Evolutionary conservation across 2,797 vertebrate species (phyloP).

Genomic region (Dicrostonyx torquatus): DNA sequence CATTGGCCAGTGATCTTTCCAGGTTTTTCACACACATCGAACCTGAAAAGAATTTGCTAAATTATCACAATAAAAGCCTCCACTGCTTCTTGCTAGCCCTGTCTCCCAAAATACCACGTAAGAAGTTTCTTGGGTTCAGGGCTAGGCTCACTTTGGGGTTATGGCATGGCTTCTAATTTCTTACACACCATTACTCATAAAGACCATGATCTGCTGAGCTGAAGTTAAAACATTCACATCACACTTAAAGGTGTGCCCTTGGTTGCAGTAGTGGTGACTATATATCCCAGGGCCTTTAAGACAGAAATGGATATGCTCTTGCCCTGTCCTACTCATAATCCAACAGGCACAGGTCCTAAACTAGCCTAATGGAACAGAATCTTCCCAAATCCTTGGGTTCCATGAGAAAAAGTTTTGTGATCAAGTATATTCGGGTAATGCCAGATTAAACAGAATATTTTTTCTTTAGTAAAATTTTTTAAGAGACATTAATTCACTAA

Average conservation of each 20-base stretch:
- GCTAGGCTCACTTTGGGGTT: neutral
- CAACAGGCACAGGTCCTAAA: neutral
- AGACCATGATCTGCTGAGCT: neutral
- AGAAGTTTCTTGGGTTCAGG: neutral
- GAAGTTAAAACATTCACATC: neutral
- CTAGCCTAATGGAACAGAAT: neutral
- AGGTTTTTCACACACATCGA: neutral
- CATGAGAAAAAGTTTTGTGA: neutral
- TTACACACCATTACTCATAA: neutral
- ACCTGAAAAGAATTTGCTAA: neutral
- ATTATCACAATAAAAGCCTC: neutral
- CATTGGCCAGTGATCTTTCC: neutral
- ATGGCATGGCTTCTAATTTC: neutral
- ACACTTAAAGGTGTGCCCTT: neutral
- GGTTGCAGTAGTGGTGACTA: neutral
- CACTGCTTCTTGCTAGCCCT: neutral
- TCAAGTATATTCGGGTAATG: constrained; percentile 1
- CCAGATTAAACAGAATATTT: constrained; percentile 21
- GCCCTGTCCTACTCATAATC: neutral
- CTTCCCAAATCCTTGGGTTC: neutral
- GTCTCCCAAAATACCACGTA: neutral
- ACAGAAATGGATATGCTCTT: neutral
- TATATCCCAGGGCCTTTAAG: neutral
- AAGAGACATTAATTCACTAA: neutral
- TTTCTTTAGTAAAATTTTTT: constrained; percentile 25